phyloP scores from a whole-genome alignment of 2,888 invertebrate genomes.

The Ochropleura plecta region DNA sequence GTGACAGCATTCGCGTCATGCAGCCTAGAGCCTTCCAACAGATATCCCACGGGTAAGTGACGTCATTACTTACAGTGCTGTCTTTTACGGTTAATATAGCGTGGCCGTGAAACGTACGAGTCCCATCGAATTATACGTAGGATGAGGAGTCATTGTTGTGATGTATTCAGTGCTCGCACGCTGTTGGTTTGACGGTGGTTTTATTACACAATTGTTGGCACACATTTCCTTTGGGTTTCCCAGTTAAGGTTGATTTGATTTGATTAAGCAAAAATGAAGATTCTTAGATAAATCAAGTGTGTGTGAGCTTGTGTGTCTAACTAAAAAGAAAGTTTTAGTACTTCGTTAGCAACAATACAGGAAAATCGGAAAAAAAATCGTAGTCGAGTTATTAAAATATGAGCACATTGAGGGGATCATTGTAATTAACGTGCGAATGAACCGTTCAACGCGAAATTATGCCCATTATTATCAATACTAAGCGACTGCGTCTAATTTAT shows the following conservation, averaged over 20 bases:
- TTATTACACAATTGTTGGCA: background rate
- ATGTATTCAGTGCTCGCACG: slow-evolving; percentile 13
- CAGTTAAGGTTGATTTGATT: background rate
- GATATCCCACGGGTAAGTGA: slow-evolving; percentile 78
- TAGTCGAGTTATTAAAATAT: too few species aligned
- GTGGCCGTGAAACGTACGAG: slow-evolving; percentile 9
- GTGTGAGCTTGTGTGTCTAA: background rate
- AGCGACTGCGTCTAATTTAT: too few species aligned
- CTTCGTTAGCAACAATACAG: background rate
- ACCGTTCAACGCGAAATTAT: too few species aligned
- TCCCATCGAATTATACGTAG: slow-evolving; percentile 35
- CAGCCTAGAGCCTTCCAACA: slow-evolving; percentile 91
- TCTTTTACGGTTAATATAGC: slow-evolving; percentile 11
- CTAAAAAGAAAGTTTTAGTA: background rate
- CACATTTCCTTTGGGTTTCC: background rate
- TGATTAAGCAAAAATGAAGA: background rate
- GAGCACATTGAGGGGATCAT: too few species aligned
- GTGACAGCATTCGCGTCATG: slow-evolving; percentile 91
- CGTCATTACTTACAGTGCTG: slow-evolving; percentile 42
- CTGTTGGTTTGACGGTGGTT: background rate
- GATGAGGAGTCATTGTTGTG: slow-evolving; percentile 32
- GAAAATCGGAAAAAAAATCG: background rate
- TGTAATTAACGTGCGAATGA: too few species aligned
- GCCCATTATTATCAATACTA: too few species aligned
- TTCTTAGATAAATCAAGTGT: background rate